phyloP scores from a whole-genome alignment of 2,797 vertebrate genomes.

The Philypnodon macrostomus region DNA sequence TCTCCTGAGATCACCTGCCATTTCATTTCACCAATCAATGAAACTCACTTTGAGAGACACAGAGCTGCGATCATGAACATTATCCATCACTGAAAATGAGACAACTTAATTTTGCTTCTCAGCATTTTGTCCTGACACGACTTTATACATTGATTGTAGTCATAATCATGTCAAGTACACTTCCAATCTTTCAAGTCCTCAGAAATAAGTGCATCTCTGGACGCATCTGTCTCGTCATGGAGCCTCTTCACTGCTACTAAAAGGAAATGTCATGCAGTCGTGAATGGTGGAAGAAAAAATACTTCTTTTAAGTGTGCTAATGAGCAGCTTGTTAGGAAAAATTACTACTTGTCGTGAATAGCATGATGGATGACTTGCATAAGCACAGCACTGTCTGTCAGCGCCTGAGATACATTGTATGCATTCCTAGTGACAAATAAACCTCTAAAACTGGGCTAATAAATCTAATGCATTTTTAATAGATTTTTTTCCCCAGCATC shows the following conservation, averaged over 20 bases:
- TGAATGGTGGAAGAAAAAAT: conserved; percentile 22
- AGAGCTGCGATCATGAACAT: conserved; percentile 21
- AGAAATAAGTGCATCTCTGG: conserved; percentile 1
- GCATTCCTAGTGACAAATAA: background rate
- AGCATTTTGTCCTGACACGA: conserved; percentile 4
- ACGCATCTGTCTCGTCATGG: conserved; percentile 13
- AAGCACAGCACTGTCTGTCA: conserved; percentile 21
- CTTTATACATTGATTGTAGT: conserved; percentile 33
- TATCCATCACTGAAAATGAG: conserved; percentile 43
- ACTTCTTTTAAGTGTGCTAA: conserved; percentile 23
- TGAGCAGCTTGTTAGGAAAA: conserved; percentile 24
- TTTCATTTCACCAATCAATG: conserved; percentile 19
- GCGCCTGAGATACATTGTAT: conserved; percentile 18
- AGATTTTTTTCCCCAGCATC: too few relatives aligned
- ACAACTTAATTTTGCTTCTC: conserved; percentile 27
- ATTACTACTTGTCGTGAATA: conserved; percentile 24
- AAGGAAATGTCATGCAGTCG: conserved; percentile 1
- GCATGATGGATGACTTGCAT: conserved; percentile 32
- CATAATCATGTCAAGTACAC: conserved; percentile 28
- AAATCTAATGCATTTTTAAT: conserved; percentile 15
- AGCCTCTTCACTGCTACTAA: conserved; percentile 10
- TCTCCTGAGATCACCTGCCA: background rate
- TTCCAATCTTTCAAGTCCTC: conserved; percentile 23
- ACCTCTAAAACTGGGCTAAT: conserved; percentile 12
- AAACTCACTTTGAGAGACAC: conserved; percentile 21